These are phyloP conservation scores for Eriosoma lanigerum DNA, from an alignment of 1,140 invertebrate genomes.

Conservation along the genomic window DNA sequence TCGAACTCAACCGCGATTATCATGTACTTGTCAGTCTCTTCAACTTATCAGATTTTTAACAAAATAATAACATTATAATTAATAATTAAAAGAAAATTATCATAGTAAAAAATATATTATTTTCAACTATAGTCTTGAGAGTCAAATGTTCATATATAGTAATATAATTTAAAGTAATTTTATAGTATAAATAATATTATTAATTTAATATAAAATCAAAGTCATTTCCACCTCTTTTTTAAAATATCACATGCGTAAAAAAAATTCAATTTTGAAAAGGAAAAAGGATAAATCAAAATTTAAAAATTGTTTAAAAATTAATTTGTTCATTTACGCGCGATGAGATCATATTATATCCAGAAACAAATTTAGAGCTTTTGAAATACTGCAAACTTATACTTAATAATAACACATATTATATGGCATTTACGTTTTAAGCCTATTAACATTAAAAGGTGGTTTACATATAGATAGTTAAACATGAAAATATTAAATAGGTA, in stretches of 20 bases:
- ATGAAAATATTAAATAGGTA: conserved; percentile 12
- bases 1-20: conserved; percentile 39
- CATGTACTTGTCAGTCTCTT: conserved; percentile 51
- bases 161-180: conserved; percentile 31
- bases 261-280: conserved; percentile 36
- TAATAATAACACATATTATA: conserved; percentile 46
- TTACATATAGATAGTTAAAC: background rate
- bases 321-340: conserved; percentile 50
- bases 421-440: conserved; percentile 36
- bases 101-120: conserved; percentile 50
- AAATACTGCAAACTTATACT: conserved; percentile 49
- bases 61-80: conserved; percentile 50
- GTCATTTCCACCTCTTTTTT: conserved; percentile 39
- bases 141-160: conserved; percentile 47
- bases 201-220: conserved; percentile 40
- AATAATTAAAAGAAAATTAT: conserved; percentile 45
- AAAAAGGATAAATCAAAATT: conserved; percentile 22
- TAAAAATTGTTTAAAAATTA: background rate
- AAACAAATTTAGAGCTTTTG: conserved; percentile 50
- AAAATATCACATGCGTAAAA: conserved; percentile 51
- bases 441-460: conserved; percentile 17
- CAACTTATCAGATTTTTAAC: conserved; percentile 51
- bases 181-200: conserved; percentile 16
- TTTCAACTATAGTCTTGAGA: conserved; percentile 48
- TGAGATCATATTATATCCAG: conserved; percentile 49